These are phyloP conservation scores for Calliscelio sp. DNA, from an alignment of 2,888 invertebrate genomes.

Conservation along the genomic window DNA sequence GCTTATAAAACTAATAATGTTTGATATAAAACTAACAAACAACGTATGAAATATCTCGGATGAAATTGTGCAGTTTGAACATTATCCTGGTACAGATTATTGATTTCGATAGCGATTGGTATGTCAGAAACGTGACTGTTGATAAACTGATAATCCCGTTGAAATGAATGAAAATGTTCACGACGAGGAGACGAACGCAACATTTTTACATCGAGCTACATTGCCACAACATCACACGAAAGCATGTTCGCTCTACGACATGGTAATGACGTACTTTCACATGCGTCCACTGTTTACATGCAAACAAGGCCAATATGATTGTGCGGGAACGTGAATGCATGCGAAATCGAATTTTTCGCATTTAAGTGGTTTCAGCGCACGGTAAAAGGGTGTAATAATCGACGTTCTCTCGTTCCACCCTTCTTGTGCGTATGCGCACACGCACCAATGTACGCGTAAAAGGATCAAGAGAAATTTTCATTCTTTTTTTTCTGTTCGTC, in stretches of 20 bases:
- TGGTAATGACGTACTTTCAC: conserved; percentile 72
- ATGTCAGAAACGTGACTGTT: conserved; percentile 48
- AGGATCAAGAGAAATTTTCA: conserved; percentile 12
- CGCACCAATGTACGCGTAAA: conserved; percentile 21
- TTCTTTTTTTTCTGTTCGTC: neutral
- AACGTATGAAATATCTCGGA: conserved; percentile 23
- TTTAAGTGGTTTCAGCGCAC: conserved; percentile 79
- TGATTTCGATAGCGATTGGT: conserved; percentile 46
- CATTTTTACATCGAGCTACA: conserved; percentile 68
- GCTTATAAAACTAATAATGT: no score
- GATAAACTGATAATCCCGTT: conserved; percentile 45
- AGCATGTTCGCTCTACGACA: conserved; percentile 69
- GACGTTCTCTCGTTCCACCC: conserved; percentile 69
- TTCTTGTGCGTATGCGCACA: conserved; percentile 64
- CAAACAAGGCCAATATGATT: conserved; percentile 79
- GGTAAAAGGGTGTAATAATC: conserved; percentile 78
- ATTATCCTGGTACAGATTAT: conserved; percentile 57
- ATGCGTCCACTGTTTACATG: conserved; percentile 80
- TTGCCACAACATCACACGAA: conserved; percentile 69
- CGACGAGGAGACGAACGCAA: conserved; percentile 72
- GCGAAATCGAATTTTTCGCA: conserved; percentile 79
- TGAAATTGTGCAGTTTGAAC: conserved; percentile 30
- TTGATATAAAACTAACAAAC: no score
- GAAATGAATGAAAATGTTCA: conserved; percentile 58
- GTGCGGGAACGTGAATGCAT: conserved; percentile 75